Evolutionary conservation across 2,888 invertebrate genomes (phyloP), one percentile per base, ranked within the genome.

Genomic region (Ochropleura leucogaster): DNA sequence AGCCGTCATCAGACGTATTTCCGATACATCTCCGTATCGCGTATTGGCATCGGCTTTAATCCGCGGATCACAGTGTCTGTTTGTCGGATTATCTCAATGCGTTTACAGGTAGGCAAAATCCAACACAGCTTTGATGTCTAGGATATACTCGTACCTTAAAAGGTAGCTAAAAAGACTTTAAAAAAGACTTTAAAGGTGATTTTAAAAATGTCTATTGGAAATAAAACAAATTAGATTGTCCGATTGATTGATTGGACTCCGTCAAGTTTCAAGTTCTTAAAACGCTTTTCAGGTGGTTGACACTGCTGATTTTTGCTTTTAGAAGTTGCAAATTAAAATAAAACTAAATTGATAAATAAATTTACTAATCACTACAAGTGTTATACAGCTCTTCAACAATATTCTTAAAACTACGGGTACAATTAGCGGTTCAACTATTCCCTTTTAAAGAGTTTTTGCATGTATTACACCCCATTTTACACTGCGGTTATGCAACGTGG

Each of bases 31-130:
- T 65, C 55, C 30, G 57, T 62, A 55, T 55, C 62, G n/a, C 3
- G 59, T n/a, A 46, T 79, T 83, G 80, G 75, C 84, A 66, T 18
- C 65, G 16, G 47, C 7, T 10, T 46, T 70, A 74, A 83, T 74
- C 74, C 49, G 6, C 18, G 53, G 64, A 68, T 80, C 64, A 75
- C 7, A n/a, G 20, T 10, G 40, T 55, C 44, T 46, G 49, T 49
- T 55, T 79, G 18, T 14, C 14, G 4, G 14, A 51, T 20, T 49
- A 78, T 42, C 10, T 55, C 1, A 4, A 16, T 44, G 9, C 16
- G 16, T 16, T n/a, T 44, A 44, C 2, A 16, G n/a, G 7, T 72
- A n/a, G 10, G n/a, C n/a, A 40, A 47, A 68, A 68, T 10, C 6
- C 9, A 44, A 68, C 42, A 30, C 30, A 10, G 14, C 7, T 44